Percentiles rank a stretch among this genome's conserved stretches.
These are phyloP conservation scores for Schizaphis graminum DNA, from an alignment of 2,888 invertebrate genomes.

Conservation along the genomic window DNA sequence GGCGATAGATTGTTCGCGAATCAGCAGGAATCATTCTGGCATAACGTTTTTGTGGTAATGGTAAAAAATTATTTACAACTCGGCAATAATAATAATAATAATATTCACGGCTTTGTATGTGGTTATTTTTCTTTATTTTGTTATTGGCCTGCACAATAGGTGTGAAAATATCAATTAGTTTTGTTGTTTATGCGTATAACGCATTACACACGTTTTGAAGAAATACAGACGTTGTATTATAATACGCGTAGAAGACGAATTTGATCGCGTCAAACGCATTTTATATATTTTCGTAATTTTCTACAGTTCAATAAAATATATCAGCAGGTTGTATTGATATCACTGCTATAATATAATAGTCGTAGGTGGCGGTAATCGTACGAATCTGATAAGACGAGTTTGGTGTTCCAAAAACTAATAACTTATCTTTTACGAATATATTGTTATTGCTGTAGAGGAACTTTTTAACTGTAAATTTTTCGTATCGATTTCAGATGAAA, in stretches of 20 bases:
- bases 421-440: not conserved
- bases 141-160: not conserved
- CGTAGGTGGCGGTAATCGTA: not conserved
- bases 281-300: not conserved
- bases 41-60: not conserved
- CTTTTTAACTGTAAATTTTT: not conserved
- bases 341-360: fast-evolving
- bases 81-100: not conserved
- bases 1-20: constrained; percentile 20
- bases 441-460: not conserved
- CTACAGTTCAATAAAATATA: not conserved
- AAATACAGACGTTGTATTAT: not conserved
- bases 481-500: not conserved
- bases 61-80: constrained; percentile 29
- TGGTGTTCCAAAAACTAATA: not conserved
- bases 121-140: not conserved
- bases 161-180: constrained; percentile 2
- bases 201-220: not conserved
- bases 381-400: not conserved
- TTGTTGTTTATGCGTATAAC: not conserved
- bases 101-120: not conserved
- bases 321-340: not conserved
- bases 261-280: not conserved
- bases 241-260: not conserved
- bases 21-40: constrained; percentile 40